Base-by-base conservation (phyloP, 1,140 invertebrate genomes). In the Anoplophora glabripennis region DNA sequence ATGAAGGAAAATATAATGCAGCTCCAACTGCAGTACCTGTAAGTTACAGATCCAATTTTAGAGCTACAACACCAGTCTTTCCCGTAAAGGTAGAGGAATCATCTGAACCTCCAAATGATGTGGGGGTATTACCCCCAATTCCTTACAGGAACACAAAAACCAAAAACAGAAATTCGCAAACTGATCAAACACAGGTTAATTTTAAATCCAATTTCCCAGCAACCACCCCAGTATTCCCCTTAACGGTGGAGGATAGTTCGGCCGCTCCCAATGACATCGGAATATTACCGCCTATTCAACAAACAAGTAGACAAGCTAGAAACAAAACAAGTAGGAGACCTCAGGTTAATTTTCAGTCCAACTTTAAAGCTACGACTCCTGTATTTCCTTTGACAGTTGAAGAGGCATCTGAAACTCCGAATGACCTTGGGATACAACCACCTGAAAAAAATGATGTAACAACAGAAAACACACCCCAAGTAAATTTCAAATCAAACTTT, bases 201-300 rank as follows among this genome's bases (percentile, higher is more conserved):
- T 72, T 71, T 40, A 56, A 66, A 44, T 71, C 66, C 1, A 57
- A 48, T 10, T 72, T 70, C 53, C 68, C 69, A 47, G 70, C 70
- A 0, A 74, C 71, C 14, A 73, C 72, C 10, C 71, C 72, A 34
- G 71, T 73, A 8, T 74, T 71, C 53, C 72, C 72, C 3, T 64
- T 55, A 46, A 15, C 36, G 15, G 48, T 36, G 56, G 52, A 46
- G 53, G 46, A 38, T 33, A 62, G 17, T 11, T 37, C 42, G 0
- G 33, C 5, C 14, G 12, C 52, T 8, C 37, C n/a, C 17, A 42
- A 42, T 28, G 34, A 53, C 14, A 42, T 42, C 9, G 38, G 38
- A 12, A 18, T 52, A 12, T n/a, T 52, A 8, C 35, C 49, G 15
- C 49, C 51, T 10, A 14, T 53, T 7, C n/a, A 52, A 38, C 14